phyloP scores from a whole-genome alignment of 2,797 vertebrate genomes.

The Mastacembelus armatus region DNA sequence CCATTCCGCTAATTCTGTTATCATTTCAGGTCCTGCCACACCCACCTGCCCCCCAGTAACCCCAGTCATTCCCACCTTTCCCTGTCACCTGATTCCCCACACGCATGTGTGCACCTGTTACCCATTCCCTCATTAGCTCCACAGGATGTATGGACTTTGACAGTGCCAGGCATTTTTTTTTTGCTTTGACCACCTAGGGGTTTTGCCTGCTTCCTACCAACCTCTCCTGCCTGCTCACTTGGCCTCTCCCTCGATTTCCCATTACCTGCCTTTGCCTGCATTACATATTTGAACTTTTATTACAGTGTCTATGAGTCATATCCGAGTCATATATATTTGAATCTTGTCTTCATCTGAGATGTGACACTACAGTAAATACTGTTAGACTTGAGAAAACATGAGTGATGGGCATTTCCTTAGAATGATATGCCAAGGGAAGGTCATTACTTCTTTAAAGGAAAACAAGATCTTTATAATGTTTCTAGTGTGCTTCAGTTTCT shows the following conservation, averaged over 20 bases:
- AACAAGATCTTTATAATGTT: background rate
- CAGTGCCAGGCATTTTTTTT: too few species aligned
- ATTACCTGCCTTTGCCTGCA: background rate
- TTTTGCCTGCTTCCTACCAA: background rate
- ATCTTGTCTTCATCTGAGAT: too few species aligned
- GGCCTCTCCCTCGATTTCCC: background rate
- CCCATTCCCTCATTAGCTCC: background rate
- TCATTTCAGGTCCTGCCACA: background rate
- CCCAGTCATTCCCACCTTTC: too few species aligned
- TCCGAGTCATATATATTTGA: too few species aligned
- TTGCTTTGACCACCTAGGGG: too few species aligned
- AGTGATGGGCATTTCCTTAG: slow-evolving; percentile 6
- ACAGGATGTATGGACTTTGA: background rate
- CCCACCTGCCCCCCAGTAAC: background rate
- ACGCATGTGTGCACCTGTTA: background rate
- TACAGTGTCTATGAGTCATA: too few species aligned
- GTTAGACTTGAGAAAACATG: slow-evolving; percentile 20
- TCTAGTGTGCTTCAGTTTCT: too few species aligned
- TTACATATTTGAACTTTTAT: too few species aligned
- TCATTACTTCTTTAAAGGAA: background rate
- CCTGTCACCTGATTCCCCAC: background rate
- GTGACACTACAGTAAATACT: slow-evolving; percentile 52
- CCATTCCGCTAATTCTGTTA: background rate
- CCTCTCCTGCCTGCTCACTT: background rate
- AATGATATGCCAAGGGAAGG: background rate